Percentiles rank a stretch among this genome's conserved stretches.
Conservation (phyloP, 2,113 vertebrate genomes). For the Emydocephalus ijimae region DNA sequence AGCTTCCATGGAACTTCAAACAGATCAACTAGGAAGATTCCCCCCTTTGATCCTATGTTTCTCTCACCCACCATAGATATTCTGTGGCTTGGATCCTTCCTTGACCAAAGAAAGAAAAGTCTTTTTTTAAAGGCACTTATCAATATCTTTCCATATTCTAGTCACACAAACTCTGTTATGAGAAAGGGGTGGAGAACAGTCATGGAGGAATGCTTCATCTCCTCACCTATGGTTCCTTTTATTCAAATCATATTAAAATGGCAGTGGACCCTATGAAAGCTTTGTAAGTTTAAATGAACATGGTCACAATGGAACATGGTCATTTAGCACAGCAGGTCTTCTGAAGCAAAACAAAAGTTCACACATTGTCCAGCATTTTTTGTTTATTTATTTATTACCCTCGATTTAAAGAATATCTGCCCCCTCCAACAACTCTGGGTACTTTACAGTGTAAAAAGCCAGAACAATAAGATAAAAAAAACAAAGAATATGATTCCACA, state of each 20-base stretch:
- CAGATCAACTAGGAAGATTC: conserved; percentile 27
- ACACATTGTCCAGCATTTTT: not conserved
- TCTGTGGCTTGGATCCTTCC: conserved; percentile 14
- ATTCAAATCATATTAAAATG: not conserved
- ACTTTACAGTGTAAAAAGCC: not conserved
- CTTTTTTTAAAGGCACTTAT: conserved; percentile 48
- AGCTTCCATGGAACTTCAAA: conserved; percentile 45
- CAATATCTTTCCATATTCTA: not conserved
- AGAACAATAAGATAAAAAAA: not conserved
- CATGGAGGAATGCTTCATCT: not conserved
- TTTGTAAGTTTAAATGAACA: not conserved
- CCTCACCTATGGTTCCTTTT: not conserved
- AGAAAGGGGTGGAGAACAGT: not conserved
- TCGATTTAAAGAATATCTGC: not conserved
- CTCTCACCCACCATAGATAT: not conserved
- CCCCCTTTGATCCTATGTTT: not conserved
- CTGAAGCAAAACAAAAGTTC: not conserved
- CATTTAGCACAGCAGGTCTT: not conserved
- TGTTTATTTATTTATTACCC: not conserved
- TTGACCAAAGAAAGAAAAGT: conserved; percentile 39
- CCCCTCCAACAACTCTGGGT: not conserved
- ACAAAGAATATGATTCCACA: not conserved
- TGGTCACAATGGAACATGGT: not conserved
- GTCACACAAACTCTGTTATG: not conserved
- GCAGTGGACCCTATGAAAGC: not conserved